Conservation (phyloP, 2,113 vertebrate genomes). For the Aleadryas rufinucha region DNA sequence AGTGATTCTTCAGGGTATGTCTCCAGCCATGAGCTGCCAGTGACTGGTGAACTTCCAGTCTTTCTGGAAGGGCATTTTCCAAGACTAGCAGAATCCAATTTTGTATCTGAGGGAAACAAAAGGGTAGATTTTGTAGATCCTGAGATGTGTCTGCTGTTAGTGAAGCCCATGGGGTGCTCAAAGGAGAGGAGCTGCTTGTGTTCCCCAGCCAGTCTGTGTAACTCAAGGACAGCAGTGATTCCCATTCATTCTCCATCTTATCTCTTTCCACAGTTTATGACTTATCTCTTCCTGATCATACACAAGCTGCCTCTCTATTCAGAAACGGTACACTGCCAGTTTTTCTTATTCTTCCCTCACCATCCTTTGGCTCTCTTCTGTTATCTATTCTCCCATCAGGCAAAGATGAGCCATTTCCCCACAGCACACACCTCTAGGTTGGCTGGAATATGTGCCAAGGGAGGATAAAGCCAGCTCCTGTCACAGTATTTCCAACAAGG, state of each 20-base stretch:
- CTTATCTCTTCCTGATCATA: neutral
- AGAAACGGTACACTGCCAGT: neutral
- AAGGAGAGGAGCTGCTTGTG: neutral
- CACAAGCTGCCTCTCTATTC: neutral
- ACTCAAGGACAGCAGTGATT: neutral
- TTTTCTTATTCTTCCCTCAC: neutral
- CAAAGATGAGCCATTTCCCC: neutral
- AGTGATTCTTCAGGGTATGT: neutral
- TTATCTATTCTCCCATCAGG: neutral
- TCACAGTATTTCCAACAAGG: neutral
- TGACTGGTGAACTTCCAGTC: neutral
- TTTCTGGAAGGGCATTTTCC: neutral
- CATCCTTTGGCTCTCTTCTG: neutral
- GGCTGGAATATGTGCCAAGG: accelerated
- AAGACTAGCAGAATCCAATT: neutral
- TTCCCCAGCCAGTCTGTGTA: neutral
- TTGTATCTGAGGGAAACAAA: neutral
- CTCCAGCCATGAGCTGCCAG: neutral
- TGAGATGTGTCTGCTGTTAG: neutral
- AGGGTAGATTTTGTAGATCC: neutral
- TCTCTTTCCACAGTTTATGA: neutral
- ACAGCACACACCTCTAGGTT: neutral
- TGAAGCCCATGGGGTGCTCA: neutral
- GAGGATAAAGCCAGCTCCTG: neutral
- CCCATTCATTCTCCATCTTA: accelerated